Evolutionary conservation across 2,797 vertebrate genomes (phyloP), one percentile per base, ranked within the genome.

Genomic region (Pipistrellus nathusii): DNA sequence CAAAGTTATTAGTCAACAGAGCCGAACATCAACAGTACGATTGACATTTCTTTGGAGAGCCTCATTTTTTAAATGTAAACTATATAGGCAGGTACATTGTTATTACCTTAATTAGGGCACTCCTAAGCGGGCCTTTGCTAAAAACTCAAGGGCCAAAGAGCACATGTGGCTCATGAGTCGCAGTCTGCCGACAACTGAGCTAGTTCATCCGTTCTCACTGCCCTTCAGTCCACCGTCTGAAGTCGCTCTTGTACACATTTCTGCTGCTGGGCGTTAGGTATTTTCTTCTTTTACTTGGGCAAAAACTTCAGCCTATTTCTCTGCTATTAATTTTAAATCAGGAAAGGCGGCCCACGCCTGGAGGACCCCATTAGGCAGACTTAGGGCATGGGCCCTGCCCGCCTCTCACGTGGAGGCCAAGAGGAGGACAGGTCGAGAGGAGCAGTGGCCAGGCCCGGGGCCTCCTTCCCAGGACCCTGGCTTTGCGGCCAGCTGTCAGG

Each of bases 281-380:
- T 44, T 55, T 89, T 48, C 23, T 59, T 38, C 62, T 85, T 55
- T 6, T n/a, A 84, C 23, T 62, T 83, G 44, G 8, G 5, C 6
- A 83, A 76, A 93, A 90, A 64, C 62, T 64, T 88, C 9, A 72
- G 51, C 25, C 66, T 92, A 17, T 62, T 72, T 95, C 35, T 80
- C 91, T 84, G 81, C 7, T 62, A 62, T 85, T 87, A 78, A 85
- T 85, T 17, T 88, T 77, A 88, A 85, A 30, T 62, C 72, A 23
- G 44, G 3, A 32, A 27, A 30, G 6, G 55, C 20, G 23, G 48
- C 4, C 27, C 46, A 84, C 30, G 25, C n/a, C 30, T 55, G 27
- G 27, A 91, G 21, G 72, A 51, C 21, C 93, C 44, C 68, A 46
- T 91, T 66, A 80, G 44, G 80, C 27, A 76, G 46, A 76, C 48